Evolutionary conservation across 2,113 vertebrate genomes (phyloP).

Genomic region (Cervus canadensis): DNA sequence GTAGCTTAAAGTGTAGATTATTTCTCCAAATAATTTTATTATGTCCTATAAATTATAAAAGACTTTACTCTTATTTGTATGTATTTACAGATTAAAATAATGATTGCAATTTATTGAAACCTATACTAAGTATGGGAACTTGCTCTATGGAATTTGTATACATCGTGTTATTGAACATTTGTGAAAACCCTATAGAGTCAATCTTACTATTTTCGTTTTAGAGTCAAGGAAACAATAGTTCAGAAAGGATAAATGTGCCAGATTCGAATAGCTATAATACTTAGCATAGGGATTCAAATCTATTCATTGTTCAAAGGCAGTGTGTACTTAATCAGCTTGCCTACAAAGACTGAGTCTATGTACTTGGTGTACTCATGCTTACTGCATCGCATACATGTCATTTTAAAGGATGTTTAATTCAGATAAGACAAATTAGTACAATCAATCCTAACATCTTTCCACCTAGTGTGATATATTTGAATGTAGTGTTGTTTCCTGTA

Average conservation of each 20-base stretch:
- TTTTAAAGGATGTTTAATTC: constrained; percentile 7
- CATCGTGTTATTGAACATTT: not conserved
- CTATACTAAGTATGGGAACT: no score
- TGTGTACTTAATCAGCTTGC: not conserved
- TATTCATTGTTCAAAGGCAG: not conserved
- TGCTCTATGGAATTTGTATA: not conserved
- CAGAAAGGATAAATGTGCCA: not conserved
- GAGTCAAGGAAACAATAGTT: not conserved
- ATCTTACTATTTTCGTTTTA: not conserved
- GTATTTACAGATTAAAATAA: not conserved
- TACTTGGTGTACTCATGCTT: not conserved
- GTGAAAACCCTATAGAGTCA: not conserved
- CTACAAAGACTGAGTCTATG: not conserved
- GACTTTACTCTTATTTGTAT: not conserved
- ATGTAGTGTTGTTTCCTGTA: not conserved
- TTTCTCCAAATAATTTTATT: not conserved
- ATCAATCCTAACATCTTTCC: constrained; percentile 10
- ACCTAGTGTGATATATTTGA: not conserved
- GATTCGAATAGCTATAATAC: not conserved
- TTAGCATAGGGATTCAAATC: not conserved
- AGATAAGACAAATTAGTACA: not conserved
- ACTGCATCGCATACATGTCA: not conserved
- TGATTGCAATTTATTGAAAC: not conserved
- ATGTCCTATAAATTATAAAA: not conserved
- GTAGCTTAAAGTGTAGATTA: not conserved